phyloP scores from a whole-genome alignment of 2,113 vertebrate genomes.

The Muntiacus reevesi region DNA sequence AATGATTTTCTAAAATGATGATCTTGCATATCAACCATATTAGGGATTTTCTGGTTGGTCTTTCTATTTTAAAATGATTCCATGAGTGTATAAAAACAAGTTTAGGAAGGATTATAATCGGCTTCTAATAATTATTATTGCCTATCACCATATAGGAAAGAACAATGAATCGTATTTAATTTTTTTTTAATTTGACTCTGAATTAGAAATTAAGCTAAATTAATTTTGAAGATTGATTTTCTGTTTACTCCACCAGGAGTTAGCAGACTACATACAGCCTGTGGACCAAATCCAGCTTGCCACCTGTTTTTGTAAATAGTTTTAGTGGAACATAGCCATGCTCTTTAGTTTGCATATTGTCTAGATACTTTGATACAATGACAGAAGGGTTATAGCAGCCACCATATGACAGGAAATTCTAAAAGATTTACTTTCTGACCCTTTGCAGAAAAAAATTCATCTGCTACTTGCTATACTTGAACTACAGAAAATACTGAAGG shows the following conservation, averaged over 20 bases:
- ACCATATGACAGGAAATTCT: neutral
- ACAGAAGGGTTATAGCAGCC: neutral
- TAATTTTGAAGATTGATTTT: neutral
- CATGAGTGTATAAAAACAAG: neutral
- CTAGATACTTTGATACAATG: neutral
- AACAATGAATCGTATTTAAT: neutral
- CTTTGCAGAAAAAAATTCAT: conserved; percentile 14
- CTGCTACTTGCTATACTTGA: neutral
- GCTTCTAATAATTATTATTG: neutral
- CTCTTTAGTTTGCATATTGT: neutral
- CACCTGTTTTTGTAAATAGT: conserved; percentile 22
- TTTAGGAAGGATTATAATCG: neutral
- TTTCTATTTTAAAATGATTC: neutral
- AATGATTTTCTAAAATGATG: neutral
- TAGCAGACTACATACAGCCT: neutral
- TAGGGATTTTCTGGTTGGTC: neutral
- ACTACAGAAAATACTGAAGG: neutral
- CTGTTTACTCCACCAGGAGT: neutral
- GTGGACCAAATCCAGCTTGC: neutral
- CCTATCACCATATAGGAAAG: neutral
- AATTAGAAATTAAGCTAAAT: neutral
- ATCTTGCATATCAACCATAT: neutral
- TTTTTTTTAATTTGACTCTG: neutral
- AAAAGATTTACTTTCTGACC: neutral
- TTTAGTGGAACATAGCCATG: neutral